phyloP scores from a whole-genome alignment of 2,888 invertebrate genomes.

The Metacarcinus magister region DNA sequence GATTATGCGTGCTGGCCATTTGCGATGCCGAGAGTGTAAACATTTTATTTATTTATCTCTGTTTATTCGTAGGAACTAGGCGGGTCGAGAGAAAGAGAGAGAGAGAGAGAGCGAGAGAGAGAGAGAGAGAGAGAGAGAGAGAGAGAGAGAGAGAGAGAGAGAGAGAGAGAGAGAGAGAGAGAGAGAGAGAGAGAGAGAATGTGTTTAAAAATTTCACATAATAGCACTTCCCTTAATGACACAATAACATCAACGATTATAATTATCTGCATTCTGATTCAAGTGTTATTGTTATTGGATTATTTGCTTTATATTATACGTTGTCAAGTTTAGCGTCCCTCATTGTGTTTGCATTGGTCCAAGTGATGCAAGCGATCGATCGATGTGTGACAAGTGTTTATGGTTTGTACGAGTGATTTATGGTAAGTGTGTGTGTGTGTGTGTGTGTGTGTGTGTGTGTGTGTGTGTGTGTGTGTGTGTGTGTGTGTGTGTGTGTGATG shows the following conservation, averaged over 20 bases:
- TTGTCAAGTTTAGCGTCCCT: no score
- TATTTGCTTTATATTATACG: no score
- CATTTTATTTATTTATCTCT: background rate
- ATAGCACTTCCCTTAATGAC: no score
- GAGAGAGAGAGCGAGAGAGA: constrained; percentile 14
- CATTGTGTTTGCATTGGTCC: no score
- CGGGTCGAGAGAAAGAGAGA: constrained; percentile 26
- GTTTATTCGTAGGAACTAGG: no score
- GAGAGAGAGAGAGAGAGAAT: background rate
- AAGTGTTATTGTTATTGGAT: no score
- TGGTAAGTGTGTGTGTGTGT: background rate
- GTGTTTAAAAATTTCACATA: no score
- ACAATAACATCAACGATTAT: no score
- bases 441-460: constrained; percentile 26
- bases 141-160: background rate
- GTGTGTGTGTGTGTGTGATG: constrained; percentile 26
- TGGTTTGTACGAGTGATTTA: no score
- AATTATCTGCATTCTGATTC: no score
- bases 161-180: background rate
- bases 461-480: constrained; percentile 19
- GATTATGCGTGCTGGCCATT: background rate
- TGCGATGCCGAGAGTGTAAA: background rate
- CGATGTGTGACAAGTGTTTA: no score
- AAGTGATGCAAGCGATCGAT: no score
- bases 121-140: background rate